Base-by-base conservation (phyloP, 2,888 invertebrate genomes). In the Pristionchus japonicus region DNA sequence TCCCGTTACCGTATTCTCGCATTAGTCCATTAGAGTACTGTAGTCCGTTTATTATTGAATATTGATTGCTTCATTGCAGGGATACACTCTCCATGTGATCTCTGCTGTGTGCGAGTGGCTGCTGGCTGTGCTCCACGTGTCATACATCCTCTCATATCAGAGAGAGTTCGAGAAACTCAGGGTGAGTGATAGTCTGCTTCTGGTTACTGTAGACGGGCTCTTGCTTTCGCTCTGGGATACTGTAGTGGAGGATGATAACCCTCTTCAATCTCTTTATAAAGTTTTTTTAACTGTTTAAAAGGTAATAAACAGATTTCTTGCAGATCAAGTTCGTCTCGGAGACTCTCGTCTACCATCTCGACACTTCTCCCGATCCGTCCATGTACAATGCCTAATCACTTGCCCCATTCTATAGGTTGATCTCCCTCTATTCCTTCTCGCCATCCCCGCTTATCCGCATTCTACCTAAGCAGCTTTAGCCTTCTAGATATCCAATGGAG, bases 41-140 rank as follows among this genome's bases (percentile, higher is more conserved):
- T n/a, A n/a, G n/a, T n/a, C n/a, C n/a, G n/a, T n/a, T n/a, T n/a
- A n/a, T n/a, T n/a, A n/a, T n/a, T n/a, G n/a, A n/a, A n/a, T n/a
- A n/a, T n/a, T n/a, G n/a, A n/a, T n/a, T n/a, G n/a, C n/a, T n/a
- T n/a, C n/a, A n/a, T 89, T 93, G 70, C 91, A 95, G 95, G 96
- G 96, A 7, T 96, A 96, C 96, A 95, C 95, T 67, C 95, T 96
- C 89, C 96, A 96, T 94, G 96, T 96, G 4, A 95, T 96, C 7
- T 96, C 96, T 90, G 96, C 96, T 0, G 95, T 96, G 52, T 96
- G 96, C 0, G 96, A 96, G 94, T 97, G 96, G 96, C 95, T 96
- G 3, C 96, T 96, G 91, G 96, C 96, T 1, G 95, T 96, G 11
- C 94, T 96, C 15, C 96, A 96, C 92, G 96, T 96, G 91, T 94